Evolutionary conservation across 2,797 vertebrate genomes (phyloP).

Genomic region (Petrocephalus sullivani): DNA sequence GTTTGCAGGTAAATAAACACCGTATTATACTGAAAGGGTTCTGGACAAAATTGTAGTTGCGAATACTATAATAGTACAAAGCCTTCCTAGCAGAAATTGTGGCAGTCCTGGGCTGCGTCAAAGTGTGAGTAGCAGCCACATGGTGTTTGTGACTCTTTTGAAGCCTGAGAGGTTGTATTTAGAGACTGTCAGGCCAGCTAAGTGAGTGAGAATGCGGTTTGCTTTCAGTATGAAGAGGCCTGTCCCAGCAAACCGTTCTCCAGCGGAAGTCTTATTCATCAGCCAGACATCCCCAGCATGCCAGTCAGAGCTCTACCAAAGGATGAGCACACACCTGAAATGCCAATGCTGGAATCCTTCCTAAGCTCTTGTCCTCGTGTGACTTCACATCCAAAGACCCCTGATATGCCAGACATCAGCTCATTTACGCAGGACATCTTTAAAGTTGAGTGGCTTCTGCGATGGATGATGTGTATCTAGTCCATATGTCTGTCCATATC

Average conservation of each 20-base stretch:
- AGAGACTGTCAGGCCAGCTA: background rate
- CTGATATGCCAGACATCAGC: conserved; percentile 79
- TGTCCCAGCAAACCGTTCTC: conserved; percentile 16
- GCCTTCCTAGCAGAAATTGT: background rate
- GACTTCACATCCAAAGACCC: conserved; percentile 61
- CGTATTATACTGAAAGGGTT: background rate
- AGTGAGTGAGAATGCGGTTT: background rate
- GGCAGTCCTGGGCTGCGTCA: background rate
- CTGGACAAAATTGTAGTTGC: background rate
- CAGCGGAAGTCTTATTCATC: conserved; percentile 4
- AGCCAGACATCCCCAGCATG: conserved; percentile 31
- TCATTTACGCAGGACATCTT: conserved; percentile 65
- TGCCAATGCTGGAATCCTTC: conserved; percentile 55
- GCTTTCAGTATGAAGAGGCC: conserved; percentile 17
- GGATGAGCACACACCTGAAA: conserved; percentile 46
- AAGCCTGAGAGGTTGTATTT: background rate
- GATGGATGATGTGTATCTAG: background rate
- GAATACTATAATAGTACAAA: background rate
- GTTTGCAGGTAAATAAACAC: background rate
- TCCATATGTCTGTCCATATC: background rate
- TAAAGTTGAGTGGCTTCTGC: conserved; percentile 50
- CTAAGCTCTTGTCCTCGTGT: conserved; percentile 49
- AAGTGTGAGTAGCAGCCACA: background rate
- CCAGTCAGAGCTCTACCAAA: conserved; percentile 24
- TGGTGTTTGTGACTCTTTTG: background rate